phyloP scores from a whole-genome alignment of 2,888 invertebrate species.

The Stegana nigrithorax region DNA sequence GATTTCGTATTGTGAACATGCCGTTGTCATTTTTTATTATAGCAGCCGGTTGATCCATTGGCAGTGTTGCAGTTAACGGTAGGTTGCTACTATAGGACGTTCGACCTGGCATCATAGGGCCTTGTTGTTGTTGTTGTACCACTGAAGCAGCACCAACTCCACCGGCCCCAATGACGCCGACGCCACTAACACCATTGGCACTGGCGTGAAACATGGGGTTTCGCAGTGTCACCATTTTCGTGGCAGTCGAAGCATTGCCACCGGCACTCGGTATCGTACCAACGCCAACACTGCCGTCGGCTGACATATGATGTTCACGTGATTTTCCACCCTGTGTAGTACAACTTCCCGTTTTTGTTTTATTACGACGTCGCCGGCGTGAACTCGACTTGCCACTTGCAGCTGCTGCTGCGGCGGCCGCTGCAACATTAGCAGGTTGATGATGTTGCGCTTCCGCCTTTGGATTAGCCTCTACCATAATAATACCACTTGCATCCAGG shows the following conservation, averaged over 20 bases:
- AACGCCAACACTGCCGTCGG: conserved; percentile 41
- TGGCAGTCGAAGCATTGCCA: conserved; percentile 27
- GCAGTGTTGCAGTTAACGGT: conserved; percentile 51
- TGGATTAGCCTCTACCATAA: conserved; percentile 67
- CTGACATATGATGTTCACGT: conserved; percentile 19
- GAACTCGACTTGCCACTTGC: conserved; percentile 53
- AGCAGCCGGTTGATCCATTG: conserved; percentile 73
- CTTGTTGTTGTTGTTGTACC: conserved; percentile 36
- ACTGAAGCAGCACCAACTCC: conserved; percentile 37
- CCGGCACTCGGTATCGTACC: conserved; percentile 25
- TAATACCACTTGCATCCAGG: conserved; percentile 61
- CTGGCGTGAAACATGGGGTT: conserved; percentile 78
- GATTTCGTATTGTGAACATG: conserved; percentile 87
- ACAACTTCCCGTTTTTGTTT: conserved; percentile 50
- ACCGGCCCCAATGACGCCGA: conserved; percentile 30
- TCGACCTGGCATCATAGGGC: conserved; percentile 49
- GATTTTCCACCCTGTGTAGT: conserved; percentile 20
- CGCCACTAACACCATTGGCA: conserved; percentile 20
- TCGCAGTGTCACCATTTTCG: conserved; percentile 80
- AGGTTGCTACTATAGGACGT: conserved; percentile 39
- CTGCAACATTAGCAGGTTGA: conserved; percentile 38
- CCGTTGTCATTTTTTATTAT: conserved; percentile 80
- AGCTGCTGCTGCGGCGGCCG: conserved; percentile 47
- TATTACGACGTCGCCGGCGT: conserved; percentile 62
- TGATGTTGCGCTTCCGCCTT: conserved; percentile 22